These are phyloP conservation scores for Rhinopithecus roxellana DNA, from an alignment of 2,113 vertebrate species.

Conservation along the genomic window DNA sequence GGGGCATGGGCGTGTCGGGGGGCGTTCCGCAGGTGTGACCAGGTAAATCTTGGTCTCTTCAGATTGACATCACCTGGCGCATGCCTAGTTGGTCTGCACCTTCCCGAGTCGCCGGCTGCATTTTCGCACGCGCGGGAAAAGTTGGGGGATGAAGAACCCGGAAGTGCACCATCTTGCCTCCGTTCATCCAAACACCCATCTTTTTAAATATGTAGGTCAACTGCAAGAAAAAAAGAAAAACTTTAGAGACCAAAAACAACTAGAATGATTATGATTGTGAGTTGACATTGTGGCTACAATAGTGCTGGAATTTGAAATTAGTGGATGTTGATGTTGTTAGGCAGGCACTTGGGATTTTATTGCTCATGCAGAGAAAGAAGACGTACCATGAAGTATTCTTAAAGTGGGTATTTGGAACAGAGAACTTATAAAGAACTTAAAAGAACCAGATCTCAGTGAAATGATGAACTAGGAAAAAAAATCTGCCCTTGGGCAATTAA, in stretches of 20 bases:
- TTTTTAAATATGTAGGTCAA: not conserved
- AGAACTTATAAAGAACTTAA: not conserved
- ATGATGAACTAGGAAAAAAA: not conserved
- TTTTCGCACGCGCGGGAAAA: too few species aligned
- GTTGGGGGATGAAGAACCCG: too few species aligned
- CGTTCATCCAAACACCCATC: not conserved
- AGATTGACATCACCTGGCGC: too few species aligned
- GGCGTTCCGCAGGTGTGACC: too few species aligned
- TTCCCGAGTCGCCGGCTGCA: too few species aligned
- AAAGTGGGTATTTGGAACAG: not conserved
- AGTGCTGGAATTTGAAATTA: too few species aligned
- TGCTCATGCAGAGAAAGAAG: not conserved
- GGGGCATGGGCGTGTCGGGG: too few species aligned
- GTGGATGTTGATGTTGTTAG: not conserved
- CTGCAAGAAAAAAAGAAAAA: not conserved
- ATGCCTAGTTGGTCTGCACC: too few species aligned
- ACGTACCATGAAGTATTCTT: not conserved
- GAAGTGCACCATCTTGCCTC: too few species aligned
- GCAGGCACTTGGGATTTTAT: not conserved
- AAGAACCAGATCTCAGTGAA: not conserved
- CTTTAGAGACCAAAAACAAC: not conserved
- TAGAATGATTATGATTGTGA: not conserved
- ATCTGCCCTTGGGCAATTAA: not conserved
- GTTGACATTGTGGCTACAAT: not conserved
- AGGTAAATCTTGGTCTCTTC: too few species aligned